These are phyloP conservation scores for Cantharis nigra DNA, from an alignment of 2,888 invertebrate genomes.

Conservation along the genomic window DNA sequence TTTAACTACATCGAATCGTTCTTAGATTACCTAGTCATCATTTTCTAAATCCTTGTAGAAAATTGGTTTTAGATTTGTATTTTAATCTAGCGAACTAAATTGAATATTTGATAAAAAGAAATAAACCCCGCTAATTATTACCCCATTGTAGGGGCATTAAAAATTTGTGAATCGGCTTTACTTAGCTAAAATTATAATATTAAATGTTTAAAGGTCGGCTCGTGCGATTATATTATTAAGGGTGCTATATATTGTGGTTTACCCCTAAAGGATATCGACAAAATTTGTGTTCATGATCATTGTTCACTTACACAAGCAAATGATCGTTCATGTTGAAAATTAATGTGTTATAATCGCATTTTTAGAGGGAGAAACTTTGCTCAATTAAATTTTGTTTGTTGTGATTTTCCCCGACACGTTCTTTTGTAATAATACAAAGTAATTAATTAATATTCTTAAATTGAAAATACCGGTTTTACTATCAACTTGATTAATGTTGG, in stretches of 20 bases:
- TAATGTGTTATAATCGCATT: neutral
- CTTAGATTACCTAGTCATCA: neutral
- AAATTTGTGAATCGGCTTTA: neutral
- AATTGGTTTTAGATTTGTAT: neutral
- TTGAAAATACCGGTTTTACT: neutral
- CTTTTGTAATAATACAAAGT: neutral
- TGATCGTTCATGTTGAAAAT: constrained; percentile 4
- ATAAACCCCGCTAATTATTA: neutral
- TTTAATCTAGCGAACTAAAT: neutral
- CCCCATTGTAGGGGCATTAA: neutral
- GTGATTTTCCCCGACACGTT: neutral
- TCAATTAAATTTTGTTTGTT: neutral
- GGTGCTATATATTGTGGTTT: neutral
- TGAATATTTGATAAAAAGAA: neutral
- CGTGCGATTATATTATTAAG: neutral
- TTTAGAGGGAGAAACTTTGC: neutral
- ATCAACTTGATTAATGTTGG: neutral
- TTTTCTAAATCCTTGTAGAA: neutral
- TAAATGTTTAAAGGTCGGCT: neutral
- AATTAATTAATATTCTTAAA: neutral
- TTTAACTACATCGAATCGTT: neutral
- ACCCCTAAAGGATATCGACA: neutral
- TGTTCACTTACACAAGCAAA: neutral
- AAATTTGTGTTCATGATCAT: neutral
- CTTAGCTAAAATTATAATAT: neutral